Conservation (phyloP, 2,888 invertebrate species). For the Parasteatoda lunata region DNA sequence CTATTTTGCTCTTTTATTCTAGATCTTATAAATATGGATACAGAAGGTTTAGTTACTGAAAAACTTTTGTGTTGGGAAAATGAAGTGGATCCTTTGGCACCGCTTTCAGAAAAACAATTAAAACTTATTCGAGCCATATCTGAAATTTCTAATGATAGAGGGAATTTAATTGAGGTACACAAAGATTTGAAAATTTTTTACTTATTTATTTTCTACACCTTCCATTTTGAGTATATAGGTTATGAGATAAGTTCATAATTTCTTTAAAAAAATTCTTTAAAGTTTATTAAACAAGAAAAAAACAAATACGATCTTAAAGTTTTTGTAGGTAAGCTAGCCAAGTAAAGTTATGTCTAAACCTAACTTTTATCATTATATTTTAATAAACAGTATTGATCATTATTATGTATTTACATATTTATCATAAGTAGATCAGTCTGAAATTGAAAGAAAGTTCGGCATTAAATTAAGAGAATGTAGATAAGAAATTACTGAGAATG, state of each 20-base stretch:
- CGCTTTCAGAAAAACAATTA: conserved; percentile 44
- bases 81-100: conserved; percentile 54
- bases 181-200: too few relatives aligned
- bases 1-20: background rate
- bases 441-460: too few relatives aligned
- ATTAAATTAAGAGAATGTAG: too few relatives aligned
- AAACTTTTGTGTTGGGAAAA: conserved; percentile 58
- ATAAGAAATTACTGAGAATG: too few relatives aligned
- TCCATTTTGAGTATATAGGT: background rate
- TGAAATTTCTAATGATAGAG: conserved; percentile 30
- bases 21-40: conserved; percentile 16
- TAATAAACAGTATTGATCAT: too few relatives aligned
- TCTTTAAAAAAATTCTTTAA: background rate
- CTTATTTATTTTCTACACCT: background rate
- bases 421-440: too few relatives aligned
- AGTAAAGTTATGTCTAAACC: too few relatives aligned
- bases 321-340: too few relatives aligned
- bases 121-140: conserved; percentile 38
- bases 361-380: too few relatives aligned
- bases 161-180: conserved; percentile 38
- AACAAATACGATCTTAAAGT: too few relatives aligned
- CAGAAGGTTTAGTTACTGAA: conserved; percentile 37
- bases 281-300: background rate
- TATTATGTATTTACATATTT: too few relatives aligned
- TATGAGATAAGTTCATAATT: background rate